phyloP scores from a whole-genome alignment of 2,888 invertebrate genomes.

The Cybosia mesomella region DNA sequence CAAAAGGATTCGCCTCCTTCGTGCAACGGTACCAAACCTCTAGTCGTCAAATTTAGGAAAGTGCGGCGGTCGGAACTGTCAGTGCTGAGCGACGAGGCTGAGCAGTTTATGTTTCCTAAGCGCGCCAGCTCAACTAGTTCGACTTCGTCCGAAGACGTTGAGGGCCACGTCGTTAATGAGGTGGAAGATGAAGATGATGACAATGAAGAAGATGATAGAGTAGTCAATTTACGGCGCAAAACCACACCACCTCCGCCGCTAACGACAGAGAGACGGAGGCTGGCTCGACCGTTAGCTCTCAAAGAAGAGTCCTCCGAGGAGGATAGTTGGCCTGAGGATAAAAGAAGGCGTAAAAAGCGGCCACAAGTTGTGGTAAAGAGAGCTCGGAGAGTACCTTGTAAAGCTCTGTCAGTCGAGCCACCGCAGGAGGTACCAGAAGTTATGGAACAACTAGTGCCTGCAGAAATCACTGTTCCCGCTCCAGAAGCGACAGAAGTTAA shows the following conservation, averaged over 20 bases:
- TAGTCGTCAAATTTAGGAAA: conserved; percentile 92
- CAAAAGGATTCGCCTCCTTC: conserved; percentile 77
- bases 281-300: conserved; percentile 75
- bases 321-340: conserved; percentile 78
- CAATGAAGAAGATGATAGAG: conserved; percentile 30
- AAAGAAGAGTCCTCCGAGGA: conserved; percentile 83
- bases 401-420: conserved; percentile 33
- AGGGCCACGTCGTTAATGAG: conserved; percentile 42
- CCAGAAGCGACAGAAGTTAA: conserved; percentile 54
- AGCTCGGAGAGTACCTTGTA: conserved; percentile 51
- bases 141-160: conserved; percentile 87
- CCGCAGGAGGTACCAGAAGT: conserved; percentile 46
- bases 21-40: conserved; percentile 85
- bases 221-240: conserved; percentile 77
- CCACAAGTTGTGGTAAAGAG: conserved; percentile 59
- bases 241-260: conserved; percentile 72
- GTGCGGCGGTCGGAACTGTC: conserved; percentile 91
- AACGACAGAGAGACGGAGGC: conserved; percentile 67
- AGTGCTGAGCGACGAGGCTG: conserved; percentile 93
- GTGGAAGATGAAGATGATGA: conserved; percentile 8
- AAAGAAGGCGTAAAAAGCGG: conserved; percentile 66
- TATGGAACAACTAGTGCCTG: conserved; percentile 45
- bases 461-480: conserved; percentile 29
- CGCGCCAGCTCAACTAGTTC: conserved; percentile 87
- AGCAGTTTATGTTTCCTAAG: conserved; percentile 94